Evolutionary conservation across 2,113 vertebrate genomes (phyloP).

Genomic region (Marmota flaviventris): DNA sequence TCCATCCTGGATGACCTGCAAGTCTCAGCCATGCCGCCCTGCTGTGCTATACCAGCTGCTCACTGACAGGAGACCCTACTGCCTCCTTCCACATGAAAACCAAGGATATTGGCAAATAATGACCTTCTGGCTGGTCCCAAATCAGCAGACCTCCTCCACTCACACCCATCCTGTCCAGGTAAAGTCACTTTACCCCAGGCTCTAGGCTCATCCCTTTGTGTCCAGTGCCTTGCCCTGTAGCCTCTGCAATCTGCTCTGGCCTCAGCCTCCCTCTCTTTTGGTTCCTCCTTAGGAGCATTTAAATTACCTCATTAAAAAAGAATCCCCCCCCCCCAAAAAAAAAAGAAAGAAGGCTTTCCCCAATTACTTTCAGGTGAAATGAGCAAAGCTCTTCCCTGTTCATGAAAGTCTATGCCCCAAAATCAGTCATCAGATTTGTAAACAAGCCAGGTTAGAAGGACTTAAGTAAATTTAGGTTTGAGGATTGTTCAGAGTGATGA

Average conservation of each 20-base stretch:
- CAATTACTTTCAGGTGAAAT: no score
- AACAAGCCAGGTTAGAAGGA: no score
- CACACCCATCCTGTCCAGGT: neutral
- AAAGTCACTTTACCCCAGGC: neutral
- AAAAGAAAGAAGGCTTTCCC: no score
- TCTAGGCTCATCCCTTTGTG: neutral
- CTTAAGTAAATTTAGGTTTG: no score
- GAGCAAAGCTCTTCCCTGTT: no score
- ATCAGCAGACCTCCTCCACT: neutral
- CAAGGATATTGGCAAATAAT: neutral
- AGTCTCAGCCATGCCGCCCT: neutral
- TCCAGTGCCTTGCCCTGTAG: neutral
- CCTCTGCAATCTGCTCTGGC: neutral
- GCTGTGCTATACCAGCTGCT: neutral
- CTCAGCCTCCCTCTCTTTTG: neutral
- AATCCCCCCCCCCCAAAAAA: no score
- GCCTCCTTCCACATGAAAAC: neutral
- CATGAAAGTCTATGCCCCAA: no score
- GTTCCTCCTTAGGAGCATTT: neutral
- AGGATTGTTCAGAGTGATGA: no score
- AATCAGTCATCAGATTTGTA: no score
- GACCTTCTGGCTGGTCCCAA: neutral
- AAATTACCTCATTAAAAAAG: neutral
- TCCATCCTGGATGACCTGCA: neutral
- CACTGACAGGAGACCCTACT: neutral